Conservation (phyloP, 2,888 invertebrate species). For the Pandemis cinnamomeana region DNA sequence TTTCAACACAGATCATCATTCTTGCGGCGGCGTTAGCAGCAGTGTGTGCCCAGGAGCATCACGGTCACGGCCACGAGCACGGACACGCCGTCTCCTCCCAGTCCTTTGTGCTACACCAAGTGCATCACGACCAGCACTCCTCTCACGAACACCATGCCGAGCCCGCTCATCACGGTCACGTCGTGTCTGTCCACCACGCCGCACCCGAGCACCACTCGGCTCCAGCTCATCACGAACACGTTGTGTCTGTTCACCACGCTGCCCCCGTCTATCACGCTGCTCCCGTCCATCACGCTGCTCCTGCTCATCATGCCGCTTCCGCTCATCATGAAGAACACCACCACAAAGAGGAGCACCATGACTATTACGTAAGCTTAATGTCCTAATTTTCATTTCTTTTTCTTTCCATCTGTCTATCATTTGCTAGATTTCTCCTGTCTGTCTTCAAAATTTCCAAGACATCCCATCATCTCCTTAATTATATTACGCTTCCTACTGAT, state of each 20-base stretch:
- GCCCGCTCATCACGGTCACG: constrained; percentile 36
- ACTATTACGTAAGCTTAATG: neutral
- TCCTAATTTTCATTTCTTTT: neutral
- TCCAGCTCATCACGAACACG: constrained; percentile 40
- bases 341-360: constrained; percentile 14
- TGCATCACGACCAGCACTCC: constrained; percentile 39
- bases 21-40: constrained; percentile 45
- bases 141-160: constrained; percentile 17
- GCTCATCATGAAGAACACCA: constrained; percentile 22
- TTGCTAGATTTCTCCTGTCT: too few relatives aligned
- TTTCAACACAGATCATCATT: constrained; percentile 39
- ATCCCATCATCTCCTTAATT: too few relatives aligned
- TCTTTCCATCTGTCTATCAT: too few relatives aligned
- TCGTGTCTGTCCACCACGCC: constrained; percentile 44
- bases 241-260: constrained; percentile 30
- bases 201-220: constrained; percentile 41
- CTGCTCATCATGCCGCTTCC: constrained; percentile 40
- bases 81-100: constrained; percentile 55
- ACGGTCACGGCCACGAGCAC: constrained; percentile 47
- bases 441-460: too few relatives aligned
- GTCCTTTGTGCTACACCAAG: constrained; percentile 53
- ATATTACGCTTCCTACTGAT: too few relatives aligned
- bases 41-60: constrained; percentile 55
- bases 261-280: constrained; percentile 41
- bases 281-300: constrained; percentile 25